Base-by-base conservation (phyloP, 2,888 invertebrate species). In the Leptopilina syphax region DNA sequence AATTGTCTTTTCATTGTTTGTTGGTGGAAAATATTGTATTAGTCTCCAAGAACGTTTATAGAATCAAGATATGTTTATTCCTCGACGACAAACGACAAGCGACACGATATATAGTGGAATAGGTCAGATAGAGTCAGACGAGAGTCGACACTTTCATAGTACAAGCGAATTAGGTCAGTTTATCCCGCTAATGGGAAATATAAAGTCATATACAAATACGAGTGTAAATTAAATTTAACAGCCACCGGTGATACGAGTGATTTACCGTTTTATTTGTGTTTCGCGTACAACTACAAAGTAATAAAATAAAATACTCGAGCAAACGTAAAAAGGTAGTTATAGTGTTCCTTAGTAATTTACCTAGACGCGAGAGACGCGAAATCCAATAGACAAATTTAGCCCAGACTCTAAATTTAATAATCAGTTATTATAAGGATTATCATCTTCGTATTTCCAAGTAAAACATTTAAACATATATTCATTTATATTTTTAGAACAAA, bases 141-240 rank as follows among this genome's bases (percentile, higher is more conserved):
- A 82, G 82, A 83, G 81, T 83, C 82, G 27, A 81, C 70, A 70
- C 70, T 50, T 70, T 70, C 47, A 63, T 63, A 24, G 68, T 81
- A 82, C 81, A 79, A 80, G 80, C 79, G 85, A 89, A 90, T 89
- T 89, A 85, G 90, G 89, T 90, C 90, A 89, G 88, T 89, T 90
- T 90, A 88, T 88, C 87, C 87, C 85, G 87, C 89, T 90, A 90
- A 90, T 89, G 88, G 87, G 89, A 90, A 90, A 90, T 89, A 90
- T 88, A 89, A 89, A 89, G 88, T 90, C 88, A 85, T 86, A 86
- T 85, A 86, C 86, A 89, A 88, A 89, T 88, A 89, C 86, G 85
- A 84, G 85, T 85, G 87, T 87, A 88, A 89, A 90, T 89, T 87
- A 90, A 89, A 89, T 89, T 89, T 88, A 88, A 88, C 87, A 85